phyloP scores from a whole-genome alignment of 2,797 vertebrate genomes.

The Notamacropus eugenii region DNA sequence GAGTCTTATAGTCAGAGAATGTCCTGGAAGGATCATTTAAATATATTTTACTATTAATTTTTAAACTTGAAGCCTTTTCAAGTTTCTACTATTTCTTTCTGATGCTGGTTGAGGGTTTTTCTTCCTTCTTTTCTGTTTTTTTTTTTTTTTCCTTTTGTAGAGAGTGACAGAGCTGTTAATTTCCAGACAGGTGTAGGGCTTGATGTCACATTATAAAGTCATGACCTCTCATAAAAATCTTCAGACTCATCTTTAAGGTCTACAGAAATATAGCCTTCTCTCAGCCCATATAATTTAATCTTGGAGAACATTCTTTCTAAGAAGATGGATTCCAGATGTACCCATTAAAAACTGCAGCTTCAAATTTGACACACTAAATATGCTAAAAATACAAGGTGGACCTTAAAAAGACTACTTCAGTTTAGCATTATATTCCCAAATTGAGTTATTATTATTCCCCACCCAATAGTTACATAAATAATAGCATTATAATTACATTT shows the following conservation, averaged over 20 bases:
- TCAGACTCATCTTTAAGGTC: slow-evolving; percentile 64
- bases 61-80: slow-evolving; percentile 8
- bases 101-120: background rate
- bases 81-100: slow-evolving; percentile 29
- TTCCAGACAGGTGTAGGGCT: slow-evolving; percentile 26
- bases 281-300: slow-evolving; percentile 71
- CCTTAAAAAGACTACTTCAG: slow-evolving; percentile 45
- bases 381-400: slow-evolving; percentile 24
- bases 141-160: background rate
- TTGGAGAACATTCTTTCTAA: slow-evolving; percentile 54
- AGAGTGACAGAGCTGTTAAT: slow-evolving; percentile 18
- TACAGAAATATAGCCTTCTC: slow-evolving; percentile 72
- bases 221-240: slow-evolving; percentile 73
- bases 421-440: slow-evolving; percentile 10
- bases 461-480: background rate
- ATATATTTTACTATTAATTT: background rate
- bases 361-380: slow-evolving; percentile 58
- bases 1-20: slow-evolving; percentile 26
- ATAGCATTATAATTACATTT: slow-evolving; percentile 33
- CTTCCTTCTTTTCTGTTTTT: background rate
- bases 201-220: slow-evolving; percentile 34
- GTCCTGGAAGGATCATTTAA: background rate
- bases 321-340: slow-evolving; percentile 79
- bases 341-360: slow-evolving; percentile 38
- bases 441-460: slow-evolving; percentile 2